A percentile compares a stretch with the other conserved stretches of the same genome.
Evolutionary conservation across 2,888 invertebrate genomes (phyloP).

Genomic region (Trichopria drosophilae): DNA sequence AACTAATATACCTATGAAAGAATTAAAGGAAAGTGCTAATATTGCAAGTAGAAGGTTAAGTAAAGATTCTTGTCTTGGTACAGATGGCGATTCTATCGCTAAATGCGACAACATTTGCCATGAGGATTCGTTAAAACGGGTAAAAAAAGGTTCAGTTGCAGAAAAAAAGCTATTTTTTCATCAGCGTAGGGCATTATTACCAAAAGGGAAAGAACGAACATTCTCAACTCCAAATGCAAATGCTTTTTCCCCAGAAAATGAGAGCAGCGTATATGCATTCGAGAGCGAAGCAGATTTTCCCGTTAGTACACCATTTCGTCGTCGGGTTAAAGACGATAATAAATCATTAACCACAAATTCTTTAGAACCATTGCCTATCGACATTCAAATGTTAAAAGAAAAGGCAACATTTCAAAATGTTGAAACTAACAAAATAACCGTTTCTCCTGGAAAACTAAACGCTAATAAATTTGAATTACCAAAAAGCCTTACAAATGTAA

Average conservation of each 20-base stretch:
- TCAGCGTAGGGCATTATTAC: constrained; percentile 64
- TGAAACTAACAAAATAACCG: neutral
- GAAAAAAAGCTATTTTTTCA: constrained; percentile 52
- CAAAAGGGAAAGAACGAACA: constrained; percentile 62
- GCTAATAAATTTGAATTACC: constrained; percentile 50
- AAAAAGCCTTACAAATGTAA: constrained; percentile 49
- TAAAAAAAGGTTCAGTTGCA: no score
- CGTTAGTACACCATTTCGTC: constrained; percentile 63
- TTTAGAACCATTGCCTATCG: no score
- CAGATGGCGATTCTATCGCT: no score
- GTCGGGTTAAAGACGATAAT: constrained; percentile 48
- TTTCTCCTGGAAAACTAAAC: no score
- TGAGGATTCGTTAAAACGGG: constrained; percentile 38
- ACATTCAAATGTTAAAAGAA: constrained; percentile 28
- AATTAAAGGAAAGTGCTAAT: no score
- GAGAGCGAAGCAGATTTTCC: constrained; percentile 68
- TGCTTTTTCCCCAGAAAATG: constrained; percentile 71
- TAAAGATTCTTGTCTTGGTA: no score
- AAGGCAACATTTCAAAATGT: constrained; percentile 2
- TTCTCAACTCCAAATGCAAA: constrained; percentile 59
- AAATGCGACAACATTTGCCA: constrained; percentile 47
- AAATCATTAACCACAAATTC: constrained; percentile 24
- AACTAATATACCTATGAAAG: neutral
- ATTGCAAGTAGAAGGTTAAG: no score
- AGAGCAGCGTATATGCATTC: constrained; percentile 73